Evolutionary conservation across 2,113 vertebrate genomes (phyloP), one percentile per base, ranked within the genome.

Genomic region (Anolis carolinensis): DNA sequence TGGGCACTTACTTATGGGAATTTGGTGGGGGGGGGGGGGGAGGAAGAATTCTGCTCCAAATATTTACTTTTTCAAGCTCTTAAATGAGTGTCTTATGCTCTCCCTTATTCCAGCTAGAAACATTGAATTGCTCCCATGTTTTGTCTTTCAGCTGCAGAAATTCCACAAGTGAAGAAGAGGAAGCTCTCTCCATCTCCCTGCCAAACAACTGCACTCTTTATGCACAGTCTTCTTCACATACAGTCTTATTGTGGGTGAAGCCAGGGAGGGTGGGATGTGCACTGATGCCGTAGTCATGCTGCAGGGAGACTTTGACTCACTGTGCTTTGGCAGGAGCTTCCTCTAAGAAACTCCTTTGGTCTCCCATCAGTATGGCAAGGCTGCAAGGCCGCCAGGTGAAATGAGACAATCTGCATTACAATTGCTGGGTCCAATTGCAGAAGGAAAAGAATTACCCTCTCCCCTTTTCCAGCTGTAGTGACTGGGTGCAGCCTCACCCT

Each of bases 91-190:
- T 18, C 30, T 83, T 74, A 20, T 75, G 52, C 63, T 13, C 7
- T 23, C 10, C 36, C 55, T 39, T 63, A 39, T 27, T 23, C 59
- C 63, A 32, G n/a, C 32, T 30, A 34, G 74, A 78, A 36, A 25
- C 65, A 85, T 48, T 81, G 71, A 86, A 23, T 34, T 44, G 11
- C 36, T 3, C 32, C 0, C 20, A 1, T 21, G 4, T 81, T 81
- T 80, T 88, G 62, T 75, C 52, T 83, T 75, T 4, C 78, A 95
- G 95, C 87, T 95, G 52, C 94, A 95, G 89, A 85, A 93, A 44
- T 89, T 95, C 78, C 91, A 74, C 39, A 91, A 92, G 86, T 95
- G 95, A 95, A 90, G 77, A 30, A 95, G 88, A 44, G 14, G 63
- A 25, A n/a, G 1, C 32, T 18, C n/a, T 55, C 5, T 11, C 34